Conservation (phyloP, 1,140 invertebrate species). For the Zaprionus nigranus region DNA sequence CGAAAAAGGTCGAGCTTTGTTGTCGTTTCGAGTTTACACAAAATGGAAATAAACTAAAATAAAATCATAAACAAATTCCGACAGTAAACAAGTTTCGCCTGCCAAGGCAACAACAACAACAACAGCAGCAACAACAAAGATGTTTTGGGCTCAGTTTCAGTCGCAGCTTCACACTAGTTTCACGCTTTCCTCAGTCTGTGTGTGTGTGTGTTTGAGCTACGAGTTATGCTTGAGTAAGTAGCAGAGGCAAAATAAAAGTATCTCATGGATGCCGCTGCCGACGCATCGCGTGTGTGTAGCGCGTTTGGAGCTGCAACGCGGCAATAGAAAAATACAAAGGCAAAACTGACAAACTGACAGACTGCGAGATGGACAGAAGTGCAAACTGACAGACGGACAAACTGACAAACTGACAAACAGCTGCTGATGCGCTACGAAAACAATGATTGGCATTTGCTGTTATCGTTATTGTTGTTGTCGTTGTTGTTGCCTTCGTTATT, state of each 20-base stretch:
- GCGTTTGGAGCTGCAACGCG: conserved; percentile 54
- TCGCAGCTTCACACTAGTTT: conserved; percentile 60
- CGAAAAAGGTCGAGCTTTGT: not conserved
- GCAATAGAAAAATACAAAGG: conserved; percentile 14
- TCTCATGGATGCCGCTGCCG: conserved; percentile 56
- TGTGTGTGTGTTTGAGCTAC: conserved; percentile 12
- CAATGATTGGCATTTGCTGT: conserved; percentile 79
- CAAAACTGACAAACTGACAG: not conserved
- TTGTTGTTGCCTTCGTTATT: conserved; percentile 12
- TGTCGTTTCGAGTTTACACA: not conserved
- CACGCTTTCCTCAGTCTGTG: conserved; percentile 59
- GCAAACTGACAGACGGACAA: not conserved
- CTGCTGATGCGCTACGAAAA: conserved; percentile 78
- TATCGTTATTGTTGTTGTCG: conserved; percentile 41
- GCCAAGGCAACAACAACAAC: conserved; percentile 4
- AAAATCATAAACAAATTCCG: conserved; percentile 52
- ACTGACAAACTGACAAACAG: conserved; percentile 44
- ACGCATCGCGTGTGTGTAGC: conserved; percentile 52
- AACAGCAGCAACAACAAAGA: conserved; percentile 7
- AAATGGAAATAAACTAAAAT: conserved; percentile 22
- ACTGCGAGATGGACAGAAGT: conserved; percentile 9
- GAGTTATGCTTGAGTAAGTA: conserved; percentile 54
- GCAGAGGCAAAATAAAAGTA: conserved; percentile 51
- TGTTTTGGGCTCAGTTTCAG: conserved; percentile 7
- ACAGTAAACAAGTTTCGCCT: conserved; percentile 48